Percentiles rank a stretch among this genome's conserved stretches.
phyloP scores from a whole-genome alignment of 2,797 vertebrate species.

The Apodemus agrarius region DNA sequence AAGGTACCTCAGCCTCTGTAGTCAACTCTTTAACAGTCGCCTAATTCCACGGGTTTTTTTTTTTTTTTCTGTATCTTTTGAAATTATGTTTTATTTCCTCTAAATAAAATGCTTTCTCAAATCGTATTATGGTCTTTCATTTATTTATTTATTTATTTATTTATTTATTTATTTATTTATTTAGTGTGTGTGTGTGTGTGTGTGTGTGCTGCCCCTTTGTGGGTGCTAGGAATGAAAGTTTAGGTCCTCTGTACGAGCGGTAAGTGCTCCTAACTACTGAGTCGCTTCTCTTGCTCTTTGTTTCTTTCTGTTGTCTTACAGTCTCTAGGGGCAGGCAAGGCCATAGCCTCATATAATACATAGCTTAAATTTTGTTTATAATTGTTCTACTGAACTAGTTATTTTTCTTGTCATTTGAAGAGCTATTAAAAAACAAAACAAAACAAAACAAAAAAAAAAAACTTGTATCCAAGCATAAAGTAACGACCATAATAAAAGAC shows the following conservation, averaged over 20 bases:
- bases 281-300: not conserved
- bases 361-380: slow-evolving; percentile 11
- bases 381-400: not conserved
- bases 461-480: not conserved
- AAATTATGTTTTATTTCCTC: slow-evolving; percentile 1
- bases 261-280: not conserved
- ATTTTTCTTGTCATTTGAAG: not conserved
- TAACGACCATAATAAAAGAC: not conserved
- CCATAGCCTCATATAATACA: not conserved
- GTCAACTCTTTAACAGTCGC: slow-evolving; percentile 6
- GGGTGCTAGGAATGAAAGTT: not conserved
- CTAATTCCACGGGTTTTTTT: not conserved
- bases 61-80: slow-evolving; percentile 30
- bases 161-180: not conserved
- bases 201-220: not conserved
- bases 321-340: not conserved
- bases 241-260: not conserved
- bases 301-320: slow-evolving; percentile 10
- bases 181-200: not conserved
- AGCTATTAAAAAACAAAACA: not conserved
- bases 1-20: not conserved
- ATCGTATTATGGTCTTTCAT: not conserved
- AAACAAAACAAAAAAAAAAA: no score
- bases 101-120: slow-evolving; percentile 24
- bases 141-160: not conserved